These are phyloP conservation scores for Doryteuthis pealeii DNA, from an alignment of 1,140 invertebrate species.

Conservation along the genomic window DNA sequence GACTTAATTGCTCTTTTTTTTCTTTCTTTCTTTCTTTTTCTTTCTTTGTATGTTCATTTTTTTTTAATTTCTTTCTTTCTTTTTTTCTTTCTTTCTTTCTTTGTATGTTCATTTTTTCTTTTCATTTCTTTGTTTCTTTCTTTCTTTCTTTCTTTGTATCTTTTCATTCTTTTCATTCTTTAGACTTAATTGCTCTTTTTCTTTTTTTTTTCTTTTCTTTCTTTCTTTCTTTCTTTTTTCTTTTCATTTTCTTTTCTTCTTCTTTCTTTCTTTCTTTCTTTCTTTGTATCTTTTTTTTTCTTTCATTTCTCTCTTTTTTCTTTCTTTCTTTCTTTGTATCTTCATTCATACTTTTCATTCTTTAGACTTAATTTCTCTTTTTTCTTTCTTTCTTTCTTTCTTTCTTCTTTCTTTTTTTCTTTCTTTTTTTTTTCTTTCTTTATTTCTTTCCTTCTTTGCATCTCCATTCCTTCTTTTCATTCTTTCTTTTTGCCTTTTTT, in stretches of 20 bases:
- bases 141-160: too few species aligned
- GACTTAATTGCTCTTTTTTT: neutral
- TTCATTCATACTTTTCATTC: too few species aligned
- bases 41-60: neutral
- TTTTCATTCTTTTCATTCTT: neutral
- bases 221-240: neutral
- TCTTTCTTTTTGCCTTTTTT: too few species aligned
- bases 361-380: too few species aligned
- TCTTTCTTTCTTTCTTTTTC: neutral
- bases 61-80: neutral
- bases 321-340: too few species aligned
- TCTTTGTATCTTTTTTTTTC: neutral
- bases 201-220: neutral
- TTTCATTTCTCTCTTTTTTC: neutral
- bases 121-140: too few species aligned
- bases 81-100: neutral
- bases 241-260: neutral
- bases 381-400: too few species aligned
- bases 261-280: neutral
- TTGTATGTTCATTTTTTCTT: too few species aligned
- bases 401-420: too few species aligned
- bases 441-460: too few species aligned
- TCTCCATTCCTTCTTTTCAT: too few species aligned
- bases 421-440: too few species aligned
- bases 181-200: neutral